Base-by-base conservation (phyloP, 2,888 invertebrate species). In the Trichopoda pennipes region DNA sequence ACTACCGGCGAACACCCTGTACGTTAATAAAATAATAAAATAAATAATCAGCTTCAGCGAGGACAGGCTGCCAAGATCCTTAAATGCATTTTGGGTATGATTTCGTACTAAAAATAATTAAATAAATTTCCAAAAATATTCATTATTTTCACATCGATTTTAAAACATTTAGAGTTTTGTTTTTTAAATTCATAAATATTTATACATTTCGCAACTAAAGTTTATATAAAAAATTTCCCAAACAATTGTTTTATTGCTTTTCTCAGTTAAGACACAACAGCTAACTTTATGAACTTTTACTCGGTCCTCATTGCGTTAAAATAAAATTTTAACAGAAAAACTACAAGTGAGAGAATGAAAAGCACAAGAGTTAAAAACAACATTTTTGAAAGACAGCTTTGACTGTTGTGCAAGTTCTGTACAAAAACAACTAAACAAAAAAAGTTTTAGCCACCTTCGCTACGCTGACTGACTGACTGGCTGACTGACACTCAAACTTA, bases 241-340 rank as follows among this genome's bases (percentile, higher is more conserved):
- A 72, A 60, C 17, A 14, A 51, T 38, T 44, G 4, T 0, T 49
- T 49, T 17, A 7, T 17, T 17, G 9, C 19, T 17, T n/a, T 44
- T 49, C 47, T 49, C 47, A 17, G 17, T 49, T 7, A 44, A 44
- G 14, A 44, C 44, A 23, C 17, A 35, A 55, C n/a, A 66, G n/a
- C 17, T 58, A 75, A 75, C 75, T 75, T 75, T 56, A 10, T 10
- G 2, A 68, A 75, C 42, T 75, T 75, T 68, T 66, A 16, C 58
- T 68, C n/a, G 32, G 42, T 47, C 38, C 49, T 32, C 51, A 38
- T 49, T 49, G n/a, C 38, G 49, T 63, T 77, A 56, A 58, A 72
- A 80, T 70, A 75, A 76, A 72, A 72, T 80, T 75, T 75, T 64
- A 73, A 51, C 53, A 63, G 72, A 81, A 68, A 49, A 61, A 70